Percentiles rank a stretch among this genome's conserved stretches.
Evolutionary conservation across 2,113 vertebrate species (phyloP).

Genomic region (Pteruthius melanotis): DNA sequence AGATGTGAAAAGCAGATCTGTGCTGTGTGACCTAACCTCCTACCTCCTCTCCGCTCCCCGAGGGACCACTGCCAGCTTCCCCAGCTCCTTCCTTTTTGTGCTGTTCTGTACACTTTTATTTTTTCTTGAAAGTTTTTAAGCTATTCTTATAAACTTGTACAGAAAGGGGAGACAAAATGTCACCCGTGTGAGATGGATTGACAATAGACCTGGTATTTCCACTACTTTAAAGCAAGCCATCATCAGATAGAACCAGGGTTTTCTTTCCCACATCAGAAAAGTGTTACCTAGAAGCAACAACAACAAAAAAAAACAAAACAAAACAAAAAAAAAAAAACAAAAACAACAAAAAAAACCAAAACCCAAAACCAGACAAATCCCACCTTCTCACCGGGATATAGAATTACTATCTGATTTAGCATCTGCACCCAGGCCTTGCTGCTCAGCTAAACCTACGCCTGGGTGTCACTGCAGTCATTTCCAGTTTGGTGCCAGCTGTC

Average conservation of each 20-base stretch:
- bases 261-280: not conserved
- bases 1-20: not conserved
- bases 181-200: not conserved
- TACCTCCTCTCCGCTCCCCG: not conserved
- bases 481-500: not conserved
- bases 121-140: not conserved
- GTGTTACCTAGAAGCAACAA: not conserved
- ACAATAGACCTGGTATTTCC: not conserved
- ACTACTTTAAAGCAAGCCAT: not conserved
- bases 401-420: not conserved
- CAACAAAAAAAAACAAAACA: no score
- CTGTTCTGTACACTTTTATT: not conserved
- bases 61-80: not conserved
- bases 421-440: not conserved
- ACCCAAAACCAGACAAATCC: not conserved
- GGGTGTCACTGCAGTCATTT: not conserved
- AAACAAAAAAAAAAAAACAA: not conserved
- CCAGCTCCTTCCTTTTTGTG: not conserved
- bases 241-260: not conserved
- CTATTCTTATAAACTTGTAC: not conserved
- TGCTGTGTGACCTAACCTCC: not conserved
- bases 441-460: not conserved
- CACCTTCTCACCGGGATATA: not conserved
- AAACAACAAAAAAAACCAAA: no score
- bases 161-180: not conserved